phyloP scores from a whole-genome alignment of 1,140 invertebrate species.

The Magallana ariakensis region DNA sequence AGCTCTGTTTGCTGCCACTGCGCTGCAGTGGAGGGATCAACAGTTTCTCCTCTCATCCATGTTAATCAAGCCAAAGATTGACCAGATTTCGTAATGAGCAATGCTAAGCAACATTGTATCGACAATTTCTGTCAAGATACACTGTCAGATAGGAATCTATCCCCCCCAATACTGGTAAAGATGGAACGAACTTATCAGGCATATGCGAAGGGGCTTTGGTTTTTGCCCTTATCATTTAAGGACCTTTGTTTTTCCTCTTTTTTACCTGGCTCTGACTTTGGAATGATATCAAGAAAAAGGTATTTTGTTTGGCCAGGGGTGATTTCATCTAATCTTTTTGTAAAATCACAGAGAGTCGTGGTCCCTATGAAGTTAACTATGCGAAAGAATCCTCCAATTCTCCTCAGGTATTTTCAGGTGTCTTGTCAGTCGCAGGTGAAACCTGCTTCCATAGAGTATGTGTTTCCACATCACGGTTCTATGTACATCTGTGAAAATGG shows the following conservation, averaged over 20 bases:
- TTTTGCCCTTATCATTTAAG: neutral
- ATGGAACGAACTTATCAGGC: neutral
- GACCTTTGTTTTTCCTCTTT: neutral
- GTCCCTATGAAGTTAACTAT: neutral
- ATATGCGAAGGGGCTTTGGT: neutral
- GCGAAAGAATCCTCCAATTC: neutral
- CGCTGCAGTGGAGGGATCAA: neutral
- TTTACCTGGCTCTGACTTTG: constrained; percentile 11
- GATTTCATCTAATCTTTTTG: constrained; percentile 17
- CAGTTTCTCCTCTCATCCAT: neutral
- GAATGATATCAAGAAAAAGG: constrained; percentile 26
- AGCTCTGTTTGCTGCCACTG: neutral
- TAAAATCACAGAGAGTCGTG: neutral
- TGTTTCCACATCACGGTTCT: neutral
- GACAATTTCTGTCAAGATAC: neutral
- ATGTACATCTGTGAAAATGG: too few species aligned
- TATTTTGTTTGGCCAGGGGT: constrained; percentile 8
- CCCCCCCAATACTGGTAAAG: neutral
- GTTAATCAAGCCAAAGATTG: constrained; percentile 15
- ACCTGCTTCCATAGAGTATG: neutral
- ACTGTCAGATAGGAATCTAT: neutral
- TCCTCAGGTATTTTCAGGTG: constrained; percentile 19
- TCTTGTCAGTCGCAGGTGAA: neutral
- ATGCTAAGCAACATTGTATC: constrained; percentile 24
- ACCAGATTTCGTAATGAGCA: constrained; percentile 31